A percentile compares a stretch with the other conserved stretches of the same genome.
These are phyloP conservation scores for Diadromus collaris DNA, from an alignment of 2,888 invertebrate species.

Conservation along the genomic window DNA sequence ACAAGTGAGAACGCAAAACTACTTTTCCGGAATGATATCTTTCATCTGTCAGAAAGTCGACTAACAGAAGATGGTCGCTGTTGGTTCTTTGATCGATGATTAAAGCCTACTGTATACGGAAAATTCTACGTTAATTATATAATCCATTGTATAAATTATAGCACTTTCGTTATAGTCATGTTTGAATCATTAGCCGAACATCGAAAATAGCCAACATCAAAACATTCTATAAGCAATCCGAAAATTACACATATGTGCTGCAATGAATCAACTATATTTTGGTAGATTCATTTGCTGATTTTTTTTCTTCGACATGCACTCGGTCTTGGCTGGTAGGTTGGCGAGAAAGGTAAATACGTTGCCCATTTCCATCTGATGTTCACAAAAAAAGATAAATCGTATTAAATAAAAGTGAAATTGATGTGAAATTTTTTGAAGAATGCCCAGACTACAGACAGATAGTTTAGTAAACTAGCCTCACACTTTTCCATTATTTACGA, in stretches of 20 bases:
- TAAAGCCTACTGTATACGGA: neutral
- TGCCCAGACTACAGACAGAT: slow-evolving; percentile 6
- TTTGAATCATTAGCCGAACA: too few species aligned
- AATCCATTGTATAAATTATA: too few species aligned
- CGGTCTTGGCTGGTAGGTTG: slow-evolving; percentile 82
- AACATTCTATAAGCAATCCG: too few species aligned
- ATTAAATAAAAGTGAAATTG: slow-evolving; percentile 23
- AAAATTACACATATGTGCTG: too few species aligned
- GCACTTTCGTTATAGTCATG: too few species aligned
- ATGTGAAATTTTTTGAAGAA: slow-evolving; percentile 6
- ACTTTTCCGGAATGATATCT: neutral
- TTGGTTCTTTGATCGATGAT: neutral
- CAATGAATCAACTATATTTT: neutral
- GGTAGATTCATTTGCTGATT: slow-evolving; percentile 2
- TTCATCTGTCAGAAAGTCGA: neutral
- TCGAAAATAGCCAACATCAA: too few species aligned
- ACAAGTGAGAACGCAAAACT: neutral
- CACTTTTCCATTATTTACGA: too few species aligned
- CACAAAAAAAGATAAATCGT: slow-evolving; percentile 25
- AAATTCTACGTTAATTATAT: slow-evolving; percentile 1
- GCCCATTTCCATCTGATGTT: slow-evolving; percentile 85
- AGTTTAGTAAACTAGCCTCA: too few species aligned
- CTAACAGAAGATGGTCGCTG: neutral
- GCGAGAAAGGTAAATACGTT: slow-evolving; percentile 86
- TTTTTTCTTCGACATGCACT: slow-evolving; percentile 49